Conservation (phyloP, 2,113 vertebrate genomes). For the Platycercus adscitus region DNA sequence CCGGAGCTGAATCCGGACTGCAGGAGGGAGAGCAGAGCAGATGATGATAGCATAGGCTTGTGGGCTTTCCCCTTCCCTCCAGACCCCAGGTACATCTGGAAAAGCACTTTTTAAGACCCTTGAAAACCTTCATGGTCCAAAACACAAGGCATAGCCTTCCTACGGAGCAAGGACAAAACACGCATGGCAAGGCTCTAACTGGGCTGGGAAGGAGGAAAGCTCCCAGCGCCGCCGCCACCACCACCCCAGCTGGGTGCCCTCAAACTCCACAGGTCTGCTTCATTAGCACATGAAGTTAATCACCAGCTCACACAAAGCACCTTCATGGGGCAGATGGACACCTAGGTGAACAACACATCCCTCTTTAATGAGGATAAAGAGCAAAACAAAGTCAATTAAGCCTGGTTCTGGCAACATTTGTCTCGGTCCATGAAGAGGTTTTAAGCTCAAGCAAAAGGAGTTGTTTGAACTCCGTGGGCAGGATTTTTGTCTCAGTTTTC, state of each 20-base stretch:
- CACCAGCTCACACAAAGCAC: neutral
- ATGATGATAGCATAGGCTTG: neutral
- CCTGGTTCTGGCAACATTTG: neutral
- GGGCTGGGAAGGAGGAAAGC: neutral
- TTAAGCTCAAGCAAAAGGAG: neutral
- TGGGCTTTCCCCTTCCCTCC: neutral
- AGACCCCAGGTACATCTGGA: neutral
- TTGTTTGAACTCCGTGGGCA: neutral
- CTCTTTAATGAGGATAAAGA: neutral
- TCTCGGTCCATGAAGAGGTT: neutral
- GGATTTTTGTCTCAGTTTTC: neutral
- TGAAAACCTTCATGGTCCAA: neutral
- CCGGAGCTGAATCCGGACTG: neutral
- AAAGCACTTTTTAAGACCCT: neutral
- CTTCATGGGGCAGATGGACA: neutral
- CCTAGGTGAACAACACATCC: neutral
- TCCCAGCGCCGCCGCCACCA: too few species aligned
- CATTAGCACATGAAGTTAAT: neutral
- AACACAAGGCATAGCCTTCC: neutral
- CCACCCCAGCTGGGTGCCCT: neutral
- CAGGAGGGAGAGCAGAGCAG: neutral
- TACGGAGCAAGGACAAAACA: neutral
- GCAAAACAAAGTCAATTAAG: conserved; percentile 17
- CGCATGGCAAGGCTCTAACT: rapidly evolving
- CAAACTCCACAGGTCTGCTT: neutral